Evolutionary conservation across 2,888 invertebrate species (phyloP).

Genomic region (Xestia c-nigrum): DNA sequence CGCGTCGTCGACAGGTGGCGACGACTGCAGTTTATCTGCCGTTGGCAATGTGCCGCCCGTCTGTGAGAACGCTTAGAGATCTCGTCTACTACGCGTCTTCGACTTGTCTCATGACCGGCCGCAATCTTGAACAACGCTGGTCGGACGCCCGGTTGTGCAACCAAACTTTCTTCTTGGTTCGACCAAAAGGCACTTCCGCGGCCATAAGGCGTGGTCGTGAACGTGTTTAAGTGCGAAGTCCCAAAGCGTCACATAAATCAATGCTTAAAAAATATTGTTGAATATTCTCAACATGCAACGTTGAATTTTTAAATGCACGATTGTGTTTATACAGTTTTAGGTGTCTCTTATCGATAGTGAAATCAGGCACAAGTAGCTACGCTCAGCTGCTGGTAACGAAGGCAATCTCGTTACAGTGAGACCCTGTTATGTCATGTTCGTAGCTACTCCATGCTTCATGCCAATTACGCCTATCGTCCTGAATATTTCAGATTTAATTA

Average conservation of each 20-base stretch:
- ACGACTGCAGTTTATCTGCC: no score
- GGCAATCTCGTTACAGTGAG: slow-evolving; percentile 5
- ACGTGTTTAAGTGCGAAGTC: background rate
- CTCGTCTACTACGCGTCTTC: background rate
- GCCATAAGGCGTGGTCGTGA: background rate
- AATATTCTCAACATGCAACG: background rate
- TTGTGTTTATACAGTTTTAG: background rate
- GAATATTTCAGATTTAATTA: slow-evolving; percentile 9
- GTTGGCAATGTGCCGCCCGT: no score
- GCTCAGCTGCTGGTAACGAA: slow-evolving; percentile 13
- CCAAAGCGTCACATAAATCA: background rate
- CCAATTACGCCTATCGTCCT: slow-evolving; percentile 8
- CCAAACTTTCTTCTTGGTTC: background rate
- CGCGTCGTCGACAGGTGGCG: no score
- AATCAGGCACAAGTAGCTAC: background rate
- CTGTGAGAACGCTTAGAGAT: background rate
- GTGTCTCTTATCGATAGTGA: background rate
- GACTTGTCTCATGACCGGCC: background rate
- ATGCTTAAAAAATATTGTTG: background rate
- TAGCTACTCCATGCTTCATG: background rate
- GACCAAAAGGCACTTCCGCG: background rate
- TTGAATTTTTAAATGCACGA: background rate
- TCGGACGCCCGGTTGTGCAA: background rate
- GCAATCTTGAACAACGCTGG: background rate
- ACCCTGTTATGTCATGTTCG: slow-evolving; percentile 10